Conservation (phyloP, 2,113 vertebrate species). For the Neotoma lepida region DNA sequence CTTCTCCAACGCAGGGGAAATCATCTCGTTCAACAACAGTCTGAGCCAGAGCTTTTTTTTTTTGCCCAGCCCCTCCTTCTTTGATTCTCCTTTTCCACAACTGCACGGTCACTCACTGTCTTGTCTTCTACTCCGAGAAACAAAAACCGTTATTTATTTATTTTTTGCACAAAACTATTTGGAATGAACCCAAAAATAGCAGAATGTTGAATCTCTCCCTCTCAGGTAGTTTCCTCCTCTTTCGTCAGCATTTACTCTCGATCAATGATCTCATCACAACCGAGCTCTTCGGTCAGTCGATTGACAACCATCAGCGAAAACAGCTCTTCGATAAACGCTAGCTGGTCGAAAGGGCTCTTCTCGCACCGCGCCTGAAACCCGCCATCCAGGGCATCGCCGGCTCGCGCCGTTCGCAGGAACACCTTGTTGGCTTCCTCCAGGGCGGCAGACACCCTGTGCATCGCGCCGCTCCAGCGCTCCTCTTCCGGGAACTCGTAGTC, state of each 20-base stretch:
- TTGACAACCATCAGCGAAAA: conserved; percentile 80
- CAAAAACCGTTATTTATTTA: neutral
- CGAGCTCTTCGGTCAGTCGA: conserved; percentile 77
- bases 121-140: conserved; percentile 51
- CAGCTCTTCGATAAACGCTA: conserved; percentile 79
- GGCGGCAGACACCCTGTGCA: conserved; percentile 69
- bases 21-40: neutral
- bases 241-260: conserved; percentile 56
- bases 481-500: conserved; percentile 70
- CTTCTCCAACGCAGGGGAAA: conserved; percentile 34
- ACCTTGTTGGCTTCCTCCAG: conserved; percentile 78
- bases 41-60: conserved; percentile 32
- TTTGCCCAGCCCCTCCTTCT: conserved; percentile 9
- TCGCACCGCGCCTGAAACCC: conserved; percentile 75
- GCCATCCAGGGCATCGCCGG: conserved; percentile 64
- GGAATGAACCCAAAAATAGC: conserved; percentile 45
- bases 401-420: conserved; percentile 62
- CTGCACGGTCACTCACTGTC: conserved; percentile 46
- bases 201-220: conserved; percentile 57
- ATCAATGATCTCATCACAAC: conserved; percentile 78
- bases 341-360: conserved; percentile 78
- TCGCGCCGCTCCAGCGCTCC: conserved; percentile 65
- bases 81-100: neutral
- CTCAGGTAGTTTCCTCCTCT: conserved; percentile 70
- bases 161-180: conserved; percentile 54